Base-by-base conservation (phyloP, 1,140 invertebrate species). In the Glossosoma conforme region DNA sequence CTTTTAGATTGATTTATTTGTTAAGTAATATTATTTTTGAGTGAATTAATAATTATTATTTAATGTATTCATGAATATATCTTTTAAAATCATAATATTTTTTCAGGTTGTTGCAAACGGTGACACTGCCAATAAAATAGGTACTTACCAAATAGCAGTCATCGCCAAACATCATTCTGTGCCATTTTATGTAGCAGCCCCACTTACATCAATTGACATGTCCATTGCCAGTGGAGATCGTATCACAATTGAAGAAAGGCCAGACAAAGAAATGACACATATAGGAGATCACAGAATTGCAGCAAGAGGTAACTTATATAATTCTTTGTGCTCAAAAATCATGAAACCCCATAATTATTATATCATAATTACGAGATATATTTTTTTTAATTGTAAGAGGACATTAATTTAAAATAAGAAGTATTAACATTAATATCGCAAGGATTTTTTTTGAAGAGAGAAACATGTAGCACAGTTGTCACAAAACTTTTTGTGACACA, bases 111-210 rank as follows among this genome's bases (percentile, higher is more conserved):
- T 88, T 11, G 80, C 84, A 1, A 99, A 99, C 75, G 97, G 97
- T 2, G 97, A 99, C 68, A 98, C 96, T 2, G 97, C 96, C 1
- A 99, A 99, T 67, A 99, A 99, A 84, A 97, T 99, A 67, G 97
- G 97, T 56, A 99, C 97, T 14, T 99, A 97, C 69, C 91, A 94
- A 83, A 86, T 98, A 62, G 93, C 96, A 1, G 85, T 99, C 32
- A 72, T 89, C 21, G 93, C 94, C 5, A 90, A 92, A 62, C 76
- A 95, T 71, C 93, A 98, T 65, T 77, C 79, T 14, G 86, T 99
- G 20, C 92, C 93, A 53, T 99, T 99, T 70, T 99, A 93, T 69
- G 85, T 99, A 10, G 95, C 93, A 1, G 93, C 93, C 14, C 96
- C 96, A 0, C 77, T 85, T 24, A 93, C 93, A 0, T 92, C 95